Base-by-base conservation (phyloP, 1,140 invertebrate species). In the Cydia splendana region DNA sequence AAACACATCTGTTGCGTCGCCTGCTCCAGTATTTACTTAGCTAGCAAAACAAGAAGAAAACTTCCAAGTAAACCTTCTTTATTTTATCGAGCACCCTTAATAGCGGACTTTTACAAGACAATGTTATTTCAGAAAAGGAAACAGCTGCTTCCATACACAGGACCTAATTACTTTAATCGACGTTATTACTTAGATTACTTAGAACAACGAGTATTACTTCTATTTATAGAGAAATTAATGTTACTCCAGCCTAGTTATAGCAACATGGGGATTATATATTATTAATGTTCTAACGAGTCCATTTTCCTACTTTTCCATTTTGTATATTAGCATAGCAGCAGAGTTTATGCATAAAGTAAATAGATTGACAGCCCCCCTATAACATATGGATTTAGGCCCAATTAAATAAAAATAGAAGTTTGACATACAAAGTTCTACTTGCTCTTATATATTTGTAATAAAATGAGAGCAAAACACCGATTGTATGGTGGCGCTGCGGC, bases 31-130 rank as follows among this genome's bases (percentile, higher is more conserved):
- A 48, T 48, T 57, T 57, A 57, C 0, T 57, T 57, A 20, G n/a
- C n/a, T 57, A 20, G n/a, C 53, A 57, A 57, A 18, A 57, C 15
- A n/a, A 18, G 53, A 57, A 51, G n/a, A 13, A n/a, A 0, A 13
- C 13, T 57, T 57, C 53, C n/a, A 57, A 57, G 53, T 57, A 57
- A 57, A 57, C 15, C 53, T 57, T 57, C 53, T 57, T 57, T 57
- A 57, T 57, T 57, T 57, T 57, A 57, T 57, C 53, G 53, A 57
- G n/a, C 6, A 57, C 53, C n/a, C n/a, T 57, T 48, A 48, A 48
- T 15, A 48, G 13, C 45, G 12, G 45, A 48, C 5, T 57, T 57
- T 57, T 18, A 57, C n/a, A 57, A 57, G 53, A 48, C 53, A 57
- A 18, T 15, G n/a, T 18, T 57, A 2, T 57, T 7, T 57, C 2